Percentiles rank a stretch among this genome's conserved stretches.
phyloP scores from a whole-genome alignment of 2,113 vertebrate genomes.

The Apistogramma diplotaenia region DNA sequence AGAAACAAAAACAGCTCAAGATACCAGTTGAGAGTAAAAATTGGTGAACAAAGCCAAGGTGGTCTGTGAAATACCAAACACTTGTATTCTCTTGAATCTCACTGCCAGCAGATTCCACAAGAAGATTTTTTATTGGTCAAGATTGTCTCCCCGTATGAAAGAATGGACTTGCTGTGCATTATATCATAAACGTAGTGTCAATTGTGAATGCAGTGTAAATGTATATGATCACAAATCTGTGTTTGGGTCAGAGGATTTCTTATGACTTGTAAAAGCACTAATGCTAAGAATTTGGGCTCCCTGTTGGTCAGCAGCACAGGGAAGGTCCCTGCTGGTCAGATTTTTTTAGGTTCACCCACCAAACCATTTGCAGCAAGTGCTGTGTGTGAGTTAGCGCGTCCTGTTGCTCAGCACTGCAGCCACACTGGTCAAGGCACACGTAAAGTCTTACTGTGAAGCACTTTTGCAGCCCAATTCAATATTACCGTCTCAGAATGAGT shows the following conservation, averaged over 20 bases:
- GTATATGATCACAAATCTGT: neutral
- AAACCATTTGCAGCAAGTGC: slow-evolving; percentile 3
- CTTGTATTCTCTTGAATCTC: neutral
- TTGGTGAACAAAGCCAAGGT: slow-evolving; percentile 24
- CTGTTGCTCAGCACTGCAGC: slow-evolving; percentile 24
- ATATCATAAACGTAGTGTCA: slow-evolving; percentile 9
- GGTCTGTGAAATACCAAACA: slow-evolving; percentile 17
- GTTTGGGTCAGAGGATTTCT: slow-evolving; percentile 1
- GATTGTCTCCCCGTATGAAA: slow-evolving; percentile 8
- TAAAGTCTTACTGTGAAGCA: slow-evolving; percentile 62
- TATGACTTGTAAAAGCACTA: neutral
- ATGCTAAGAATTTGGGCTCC: neutral
- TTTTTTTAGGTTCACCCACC: neutral
- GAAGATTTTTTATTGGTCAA: slow-evolving; percentile 13
- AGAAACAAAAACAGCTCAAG: slow-evolving; percentile 56
- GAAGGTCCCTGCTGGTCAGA: neutral
- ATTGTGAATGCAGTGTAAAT: neutral
- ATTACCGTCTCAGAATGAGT: slow-evolving; percentile 48
- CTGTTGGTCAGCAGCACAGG: neutral
- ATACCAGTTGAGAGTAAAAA: slow-evolving; percentile 40
- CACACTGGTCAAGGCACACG: slow-evolving; percentile 68
- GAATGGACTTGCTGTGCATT: neutral
- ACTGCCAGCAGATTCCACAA: slow-evolving; percentile 27
- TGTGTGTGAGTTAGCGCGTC: slow-evolving; percentile 12
- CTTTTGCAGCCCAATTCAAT: slow-evolving; percentile 77